Conservation (phyloP, 2,888 invertebrate species). For the Erpobdella octoculata region DNA sequence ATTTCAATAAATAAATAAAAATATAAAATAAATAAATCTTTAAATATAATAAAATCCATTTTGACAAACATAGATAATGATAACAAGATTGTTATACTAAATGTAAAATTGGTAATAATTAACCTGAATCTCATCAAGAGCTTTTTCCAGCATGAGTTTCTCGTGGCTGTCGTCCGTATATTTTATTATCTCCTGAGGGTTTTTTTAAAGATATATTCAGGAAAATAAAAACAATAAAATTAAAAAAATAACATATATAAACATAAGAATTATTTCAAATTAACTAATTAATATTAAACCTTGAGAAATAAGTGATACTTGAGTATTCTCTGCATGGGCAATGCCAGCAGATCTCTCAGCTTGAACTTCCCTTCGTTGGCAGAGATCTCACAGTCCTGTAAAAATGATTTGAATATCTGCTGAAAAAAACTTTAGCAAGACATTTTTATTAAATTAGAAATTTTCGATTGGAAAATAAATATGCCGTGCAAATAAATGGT, state of each 20-base stretch:
- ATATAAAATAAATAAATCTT: background rate
- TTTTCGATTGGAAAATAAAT: too few species aligned
- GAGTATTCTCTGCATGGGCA: constrained; percentile 95
- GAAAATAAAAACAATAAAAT: background rate
- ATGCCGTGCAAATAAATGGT: too few species aligned
- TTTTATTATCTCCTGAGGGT: constrained; percentile 54
- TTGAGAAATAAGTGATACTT: constrained; percentile 90
- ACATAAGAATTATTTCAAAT: too few species aligned
- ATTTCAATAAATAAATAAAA: background rate
- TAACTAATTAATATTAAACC: constrained; percentile 50
- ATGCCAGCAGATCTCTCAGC: constrained; percentile 84
- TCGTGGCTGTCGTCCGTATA: constrained; percentile 62
- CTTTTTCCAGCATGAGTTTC: constrained; percentile 71
- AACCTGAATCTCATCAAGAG: constrained; percentile 76
- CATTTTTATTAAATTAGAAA: too few species aligned
- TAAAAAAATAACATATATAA: too few species aligned
- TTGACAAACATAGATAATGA: background rate
- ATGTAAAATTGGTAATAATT: background rate
- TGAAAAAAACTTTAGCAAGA: too few species aligned
- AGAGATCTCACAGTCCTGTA: constrained; percentile 78
- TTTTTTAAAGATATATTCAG: background rate
- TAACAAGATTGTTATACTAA: background rate
- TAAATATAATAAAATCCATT: background rate
- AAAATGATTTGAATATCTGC: too few species aligned
- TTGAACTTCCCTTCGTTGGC: constrained; percentile 90